Conservation (phyloP, 2,797 vertebrate genomes). For the Arrhamphus sclerolepis region DNA sequence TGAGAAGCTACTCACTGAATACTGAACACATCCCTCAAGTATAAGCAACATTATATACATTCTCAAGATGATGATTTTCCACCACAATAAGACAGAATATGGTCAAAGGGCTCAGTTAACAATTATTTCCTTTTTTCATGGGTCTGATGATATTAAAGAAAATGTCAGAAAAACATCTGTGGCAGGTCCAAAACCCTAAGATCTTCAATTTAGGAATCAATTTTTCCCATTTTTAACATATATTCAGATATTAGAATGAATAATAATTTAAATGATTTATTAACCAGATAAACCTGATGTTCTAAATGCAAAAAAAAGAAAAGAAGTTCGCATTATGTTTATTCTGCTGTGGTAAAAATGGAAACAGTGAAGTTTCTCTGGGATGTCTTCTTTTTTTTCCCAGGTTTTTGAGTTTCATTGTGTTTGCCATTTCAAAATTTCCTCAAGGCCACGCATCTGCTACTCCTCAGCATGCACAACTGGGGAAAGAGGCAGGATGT, state of each 20-base stretch:
- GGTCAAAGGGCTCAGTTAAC: no score
- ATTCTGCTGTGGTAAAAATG: slow-evolving; percentile 10
- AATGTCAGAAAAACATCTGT: no score
- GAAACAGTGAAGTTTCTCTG: slow-evolving; percentile 26
- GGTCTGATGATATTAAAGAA: no score
- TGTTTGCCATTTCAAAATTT: slow-evolving; percentile 78
- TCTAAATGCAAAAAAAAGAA: slow-evolving; percentile 15
- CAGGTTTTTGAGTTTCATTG: slow-evolving; percentile 75
- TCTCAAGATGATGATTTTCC: no score
- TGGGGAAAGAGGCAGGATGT: slow-evolving; percentile 65
- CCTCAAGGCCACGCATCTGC: slow-evolving; percentile 78
- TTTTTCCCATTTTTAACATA: no score
- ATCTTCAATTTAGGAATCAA: no score
- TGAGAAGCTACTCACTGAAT: slow-evolving; percentile 10
- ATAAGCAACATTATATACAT: no score
- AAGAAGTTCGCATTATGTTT: not conserved
- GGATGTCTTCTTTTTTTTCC: slow-evolving; percentile 19
- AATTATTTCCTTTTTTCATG: no score
- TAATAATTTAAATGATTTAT: not conserved
- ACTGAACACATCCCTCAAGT: slow-evolving; percentile 16
- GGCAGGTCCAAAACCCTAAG: no score
- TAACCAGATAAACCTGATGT: not conserved
- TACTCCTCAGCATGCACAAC: slow-evolving; percentile 59
- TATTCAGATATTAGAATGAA: no score
- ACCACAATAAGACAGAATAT: no score